Evolutionary conservation across 2,797 vertebrate species (phyloP).

Genomic region (Lophius americanus): DNA sequence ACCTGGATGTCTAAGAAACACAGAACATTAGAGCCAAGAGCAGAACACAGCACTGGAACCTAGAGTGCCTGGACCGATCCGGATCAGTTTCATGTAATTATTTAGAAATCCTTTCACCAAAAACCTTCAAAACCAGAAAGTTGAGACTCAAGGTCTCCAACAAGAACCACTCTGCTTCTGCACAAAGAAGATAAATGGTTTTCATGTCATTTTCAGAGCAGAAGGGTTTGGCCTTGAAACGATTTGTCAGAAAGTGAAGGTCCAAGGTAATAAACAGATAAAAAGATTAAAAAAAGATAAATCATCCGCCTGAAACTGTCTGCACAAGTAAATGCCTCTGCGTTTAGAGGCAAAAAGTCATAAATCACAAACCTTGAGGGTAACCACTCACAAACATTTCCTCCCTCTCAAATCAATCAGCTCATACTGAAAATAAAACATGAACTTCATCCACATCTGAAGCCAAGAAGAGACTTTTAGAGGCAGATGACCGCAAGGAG

Average conservation of each 20-base stretch:
- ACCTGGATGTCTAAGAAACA: neutral
- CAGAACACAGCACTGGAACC: neutral
- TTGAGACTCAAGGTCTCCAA: conserved; percentile 14
- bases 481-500: neutral
- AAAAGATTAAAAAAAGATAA: conserved; percentile 17
- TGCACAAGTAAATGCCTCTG: conserved; percentile 10
- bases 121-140: neutral
- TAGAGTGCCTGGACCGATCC: neutral
- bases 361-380: no score
- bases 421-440: no score
- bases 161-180: conserved; percentile 8
- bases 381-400: no score
- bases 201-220: neutral
- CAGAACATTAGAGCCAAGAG: neutral
- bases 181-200: conserved; percentile 17
- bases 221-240: neutral
- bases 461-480: neutral
- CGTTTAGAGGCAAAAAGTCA: no score
- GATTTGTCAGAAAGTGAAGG: conserved; percentile 19
- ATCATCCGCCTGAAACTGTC: neutral
- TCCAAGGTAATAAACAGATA: conserved; percentile 20
- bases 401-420: no score
- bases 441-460: neutral
- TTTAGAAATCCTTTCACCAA: neutral
- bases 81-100: neutral